Base-by-base conservation (phyloP, 2,888 invertebrate species). In the Tholera decimalis region DNA sequence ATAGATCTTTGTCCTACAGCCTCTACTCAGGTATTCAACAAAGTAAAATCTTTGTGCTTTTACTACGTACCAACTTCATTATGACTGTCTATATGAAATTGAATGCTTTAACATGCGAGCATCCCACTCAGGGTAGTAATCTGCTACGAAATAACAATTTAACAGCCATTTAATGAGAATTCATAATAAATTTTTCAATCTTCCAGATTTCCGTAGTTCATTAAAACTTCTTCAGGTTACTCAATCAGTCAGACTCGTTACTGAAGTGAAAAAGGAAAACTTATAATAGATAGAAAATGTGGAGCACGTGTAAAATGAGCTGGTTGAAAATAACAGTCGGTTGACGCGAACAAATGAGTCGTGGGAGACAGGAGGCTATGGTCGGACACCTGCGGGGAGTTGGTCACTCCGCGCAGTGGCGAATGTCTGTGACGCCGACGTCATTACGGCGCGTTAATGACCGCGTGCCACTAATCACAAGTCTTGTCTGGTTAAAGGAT, bases 341-440 rank as follows among this genome's bases (percentile, higher is more conserved):
- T 70, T 85, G 87, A 88, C 88, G 75, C 61, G 65, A 82, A 90
- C 85, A 85, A 88, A 90, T 89, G 85, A 83, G 80, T 60, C 66
- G 80, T 81, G 78, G 78, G 80, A 80, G 78, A 81, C 75, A 71
- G 65, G 73, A 83, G 86, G 73, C 82, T 85, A 82, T 73, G 79
- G 77, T 26, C 59, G 49, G 58, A 83, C 89, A 85, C 89, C 88
- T 89, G 89, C 82, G 78, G 60, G 60, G 70, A 61, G 58, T 65
- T 26, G 67, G 71, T 82, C 83, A 79, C 77, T 82, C 80, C 80
- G 54, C 47, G 55, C 75, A 58, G 73, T 80, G 80, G 79, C 65
- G 71, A 73, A 79, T 82, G 74, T 59, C 70, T 43, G 41, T 49
- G 76, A 72, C 64, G 74, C 78, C 59, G 75, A 74, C 64, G 74